Evolutionary conservation across 2,888 invertebrate species (phyloP), one percentile per base, ranked within the genome.

Genomic region (Plagodis pulveraria): DNA sequence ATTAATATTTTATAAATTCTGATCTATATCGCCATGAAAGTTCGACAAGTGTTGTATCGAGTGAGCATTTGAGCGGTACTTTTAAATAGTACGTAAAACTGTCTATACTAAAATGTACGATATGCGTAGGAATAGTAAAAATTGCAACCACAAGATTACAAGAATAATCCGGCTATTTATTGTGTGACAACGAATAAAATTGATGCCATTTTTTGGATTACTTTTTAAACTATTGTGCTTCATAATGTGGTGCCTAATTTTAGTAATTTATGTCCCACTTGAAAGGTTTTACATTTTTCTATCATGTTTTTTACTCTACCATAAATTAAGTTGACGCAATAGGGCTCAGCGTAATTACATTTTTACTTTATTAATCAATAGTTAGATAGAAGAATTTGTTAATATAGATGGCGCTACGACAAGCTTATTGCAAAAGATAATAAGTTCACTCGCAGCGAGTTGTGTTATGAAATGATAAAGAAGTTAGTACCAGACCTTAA

Each of bases 201-300:
- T 65, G 78, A 73, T 70, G 81, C 81, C 83, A 80, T 81, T 79
- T 74, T 76, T 73, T 7, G 67, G 58, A 71, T 69, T 62, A 62
- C 47, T 75, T 71, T 76, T 69, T 67, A 41, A 65, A 65, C 42
- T 32, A 44, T 61, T 69, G 67, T 66, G 67, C 65, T 72, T 80
- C 74, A 73, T 73, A 74, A 65, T 58, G 68, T 74, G 83, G 82
- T 83, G 83, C 83, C 84, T 81, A 83, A 80, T 77, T 83, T 79
- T 63, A 12, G 22, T 46, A 38, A 41, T 41, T 44, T 41, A 40
- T 22, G 6, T 2, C 12, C 6, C 0, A 0, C 0, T 4, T 12
- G 1, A 12, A 38, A 48, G 6, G 34, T 48, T 44, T 51, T 51
- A 36, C 12, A 5, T 11, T 42, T 42, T 42, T 42, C 2, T 22